Evolutionary conservation across 2,888 invertebrate species (phyloP).

Genomic region (Drosophila infuscata): DNA sequence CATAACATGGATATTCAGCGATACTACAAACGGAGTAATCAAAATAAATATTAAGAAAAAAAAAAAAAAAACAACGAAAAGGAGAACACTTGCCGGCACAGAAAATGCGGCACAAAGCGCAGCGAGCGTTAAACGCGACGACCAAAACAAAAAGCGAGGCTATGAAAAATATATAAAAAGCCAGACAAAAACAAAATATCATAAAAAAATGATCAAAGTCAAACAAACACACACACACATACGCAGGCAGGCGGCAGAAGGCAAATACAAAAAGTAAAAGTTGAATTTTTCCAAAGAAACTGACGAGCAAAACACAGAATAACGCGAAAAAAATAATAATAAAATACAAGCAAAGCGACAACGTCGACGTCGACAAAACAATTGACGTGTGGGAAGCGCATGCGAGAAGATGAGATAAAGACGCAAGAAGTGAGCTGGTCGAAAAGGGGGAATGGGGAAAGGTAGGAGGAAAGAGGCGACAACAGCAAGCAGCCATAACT

Average conservation of each 20-base stretch:
- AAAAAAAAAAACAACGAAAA: constrained; percentile 25
- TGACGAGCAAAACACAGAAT: constrained; percentile 80
- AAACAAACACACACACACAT: constrained; percentile 49
- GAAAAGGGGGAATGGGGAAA: neutral
- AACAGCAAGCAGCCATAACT: constrained; percentile 48
- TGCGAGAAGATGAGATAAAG: constrained; percentile 65
- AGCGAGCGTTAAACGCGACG: constrained; percentile 62
- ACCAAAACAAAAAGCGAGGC: constrained; percentile 71
- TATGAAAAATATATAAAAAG: constrained; percentile 57
- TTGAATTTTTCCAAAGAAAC: constrained; percentile 81
- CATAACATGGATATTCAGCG: constrained; percentile 51
- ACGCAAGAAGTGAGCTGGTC: constrained; percentile 29
- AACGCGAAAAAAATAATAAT: constrained; percentile 81
- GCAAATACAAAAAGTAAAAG: constrained; percentile 77
- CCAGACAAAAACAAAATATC: constrained; percentile 59
- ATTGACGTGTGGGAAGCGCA: constrained; percentile 67
- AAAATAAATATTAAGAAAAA: neutral
- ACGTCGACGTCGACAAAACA: constrained; percentile 60
- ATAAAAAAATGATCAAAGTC: constrained; percentile 73
- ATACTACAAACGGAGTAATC: constrained; percentile 23
- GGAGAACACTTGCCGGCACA: constrained; percentile 48
- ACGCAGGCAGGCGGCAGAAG: constrained; percentile 52
- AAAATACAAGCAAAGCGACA: constrained; percentile 71
- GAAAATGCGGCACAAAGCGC: constrained; percentile 55
- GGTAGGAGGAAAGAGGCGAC: constrained; percentile 14